Conservation (phyloP, 2,113 vertebrate genomes). For the Chitala chitala region DNA sequence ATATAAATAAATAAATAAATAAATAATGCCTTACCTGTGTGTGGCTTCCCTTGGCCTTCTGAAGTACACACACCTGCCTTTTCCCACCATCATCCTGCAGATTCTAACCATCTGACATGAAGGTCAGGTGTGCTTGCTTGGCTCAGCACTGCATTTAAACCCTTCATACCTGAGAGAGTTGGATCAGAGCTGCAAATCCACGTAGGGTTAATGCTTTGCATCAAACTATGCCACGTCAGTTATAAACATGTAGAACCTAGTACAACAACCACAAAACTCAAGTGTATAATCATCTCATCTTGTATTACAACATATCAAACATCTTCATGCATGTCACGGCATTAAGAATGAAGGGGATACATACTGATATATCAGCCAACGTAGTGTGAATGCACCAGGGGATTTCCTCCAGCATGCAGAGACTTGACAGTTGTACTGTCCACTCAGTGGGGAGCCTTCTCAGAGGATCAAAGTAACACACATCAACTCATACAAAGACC, state of each 20-base stretch:
- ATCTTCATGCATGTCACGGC: not conserved
- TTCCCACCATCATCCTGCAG: too few relatives aligned
- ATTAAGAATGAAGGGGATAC: too few relatives aligned
- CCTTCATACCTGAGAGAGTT: conserved; percentile 19
- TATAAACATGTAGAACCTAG: not conserved
- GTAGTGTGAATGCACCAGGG: too few relatives aligned
- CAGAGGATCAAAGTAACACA: not conserved
- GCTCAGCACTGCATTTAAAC: conserved; percentile 11
- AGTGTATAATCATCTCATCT: not conserved
- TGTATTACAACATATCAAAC: not conserved
- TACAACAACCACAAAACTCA: too few relatives aligned
- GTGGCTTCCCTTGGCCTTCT: too few relatives aligned
- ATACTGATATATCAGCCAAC: too few relatives aligned
- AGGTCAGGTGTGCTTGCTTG: not conserved
- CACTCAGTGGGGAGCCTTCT: not conserved
- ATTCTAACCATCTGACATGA: conserved; percentile 19
- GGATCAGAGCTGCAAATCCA: conserved; percentile 8
- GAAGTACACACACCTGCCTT: too few relatives aligned
- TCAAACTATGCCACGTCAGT: not conserved
- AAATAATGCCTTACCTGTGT: too few relatives aligned
- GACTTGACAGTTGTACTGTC: not conserved
- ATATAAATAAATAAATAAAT: too few relatives aligned
- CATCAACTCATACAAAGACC: too few relatives aligned
- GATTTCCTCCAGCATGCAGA: too few relatives aligned
- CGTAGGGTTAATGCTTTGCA: not conserved